Evolutionary conservation across 2,797 vertebrate genomes (phyloP), one percentile per base, ranked within the genome.

Genomic region (Clarias laeviceps): DNA sequence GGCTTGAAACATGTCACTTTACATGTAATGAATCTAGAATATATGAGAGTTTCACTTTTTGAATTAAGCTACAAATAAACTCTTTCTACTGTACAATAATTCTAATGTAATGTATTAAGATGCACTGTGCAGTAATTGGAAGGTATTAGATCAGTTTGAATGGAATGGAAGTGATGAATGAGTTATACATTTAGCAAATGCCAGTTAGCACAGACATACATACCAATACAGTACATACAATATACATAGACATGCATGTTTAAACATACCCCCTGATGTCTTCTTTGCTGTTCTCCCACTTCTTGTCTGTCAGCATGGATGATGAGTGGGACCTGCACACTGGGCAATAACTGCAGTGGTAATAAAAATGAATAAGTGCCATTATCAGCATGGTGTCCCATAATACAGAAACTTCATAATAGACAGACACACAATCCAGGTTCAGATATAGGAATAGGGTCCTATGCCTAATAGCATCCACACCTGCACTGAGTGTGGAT

Each of bases 331-430:
- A 74, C 82, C 81, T 62, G 69, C 78, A 84, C 86, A 78, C 85
- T 80, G 85, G 83, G 78, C 86, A 90, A 91, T 83, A 83, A 87
- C 86, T 50, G 56, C 81, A 37, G 85, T 87, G 90, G 81, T 93
- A 94, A 94, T 94, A 91, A 92, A 93, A 94, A 95, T 88, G 90
- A 94, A 94, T 93, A 91, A 86, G 81, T 89, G 88, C 90, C 91
- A 92, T 94, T 93, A 93, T 82, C 45, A 87, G 80, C 88, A 88
- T 89, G 89, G 91, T 90, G 89, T 89, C 88, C 91, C 88, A 85
- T 91, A 91, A 90, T 84, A 89, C 88, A 86, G 85, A 69, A 29
- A 79, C 84, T 85, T 88, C 88, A 92, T 90, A 91, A 92, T 90
- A 82, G 72, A 70, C 80, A 66, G 45, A 68, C 62, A 66, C 57